A percentile compares a stretch with the other conserved stretches of the same genome.
These are phyloP conservation scores for Torymus texanus DNA, from an alignment of 2,888 invertebrate genomes.

Conservation along the genomic window DNA sequence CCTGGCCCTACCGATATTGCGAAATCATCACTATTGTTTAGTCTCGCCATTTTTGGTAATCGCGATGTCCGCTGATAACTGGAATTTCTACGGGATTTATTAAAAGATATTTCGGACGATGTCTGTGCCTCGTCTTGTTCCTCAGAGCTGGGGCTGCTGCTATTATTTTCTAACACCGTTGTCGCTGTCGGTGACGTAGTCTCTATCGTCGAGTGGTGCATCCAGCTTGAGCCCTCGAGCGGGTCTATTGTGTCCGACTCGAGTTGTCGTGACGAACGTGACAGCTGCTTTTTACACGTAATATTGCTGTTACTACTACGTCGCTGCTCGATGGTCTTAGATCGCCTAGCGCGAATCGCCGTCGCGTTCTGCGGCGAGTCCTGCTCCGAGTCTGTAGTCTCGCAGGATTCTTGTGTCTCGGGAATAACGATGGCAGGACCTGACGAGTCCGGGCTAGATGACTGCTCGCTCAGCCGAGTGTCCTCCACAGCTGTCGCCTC, in stretches of 20 bases:
- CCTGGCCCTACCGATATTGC: no score
- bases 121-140: neutral
- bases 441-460: conserved; percentile 22
- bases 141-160: neutral
- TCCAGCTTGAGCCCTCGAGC: conserved; percentile 72
- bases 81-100: conserved; percentile 17
- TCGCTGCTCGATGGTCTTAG: no score
- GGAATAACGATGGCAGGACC: neutral
- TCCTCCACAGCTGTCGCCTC: conserved; percentile 21
- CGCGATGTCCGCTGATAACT: conserved; percentile 33
- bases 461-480: conserved; percentile 21
- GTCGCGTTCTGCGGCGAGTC: neutral
- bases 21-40: no score
- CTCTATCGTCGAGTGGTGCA: conserved; percentile 56
- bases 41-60: conserved; percentile 12
- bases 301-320: no score
- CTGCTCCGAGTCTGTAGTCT: conserved; percentile 26
- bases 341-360: no score
- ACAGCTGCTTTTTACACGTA: no score
- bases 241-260: conserved; percentile 63
- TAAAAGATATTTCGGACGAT: conserved; percentile 19
- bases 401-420: conserved; percentile 32
- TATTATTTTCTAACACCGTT: no score
- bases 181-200: neutral
- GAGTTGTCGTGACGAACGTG: neutral